Conservation (phyloP, 1,140 invertebrate genomes). For the Calliopsis andreniformis region DNA sequence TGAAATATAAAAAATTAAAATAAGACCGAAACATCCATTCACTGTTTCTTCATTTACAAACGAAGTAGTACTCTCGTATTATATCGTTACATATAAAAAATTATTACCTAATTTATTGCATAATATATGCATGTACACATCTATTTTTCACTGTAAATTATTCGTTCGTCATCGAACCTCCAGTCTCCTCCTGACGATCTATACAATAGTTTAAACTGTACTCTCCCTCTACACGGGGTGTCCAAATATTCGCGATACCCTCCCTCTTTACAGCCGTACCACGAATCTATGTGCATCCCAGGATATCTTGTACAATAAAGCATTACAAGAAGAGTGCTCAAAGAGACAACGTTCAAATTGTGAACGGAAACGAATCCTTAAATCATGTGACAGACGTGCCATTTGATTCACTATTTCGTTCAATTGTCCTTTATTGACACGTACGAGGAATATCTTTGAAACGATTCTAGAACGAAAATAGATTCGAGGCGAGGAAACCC, state of each 20-base stretch:
- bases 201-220: background rate
- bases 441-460: conserved; percentile 3
- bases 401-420: background rate
- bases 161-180: background rate
- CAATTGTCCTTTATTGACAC: background rate
- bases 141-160: background rate
- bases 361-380: background rate
- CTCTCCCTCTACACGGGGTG: background rate
- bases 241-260: background rate
- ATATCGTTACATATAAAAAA: conserved; percentile 47
- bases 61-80: conserved; percentile 23
- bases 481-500: conserved; percentile 52
- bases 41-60: conserved; percentile 7
- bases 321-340: background rate
- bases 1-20: conserved; percentile 37
- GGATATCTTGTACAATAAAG: too few relatives aligned
- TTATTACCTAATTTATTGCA: conserved; percentile 47
- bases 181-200: background rate
- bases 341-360: background rate
- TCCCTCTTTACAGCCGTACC: background rate
- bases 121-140: conserved; percentile 38
- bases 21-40: conserved; percentile 27
- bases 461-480: conserved; percentile 17
- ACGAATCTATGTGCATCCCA: background rate
- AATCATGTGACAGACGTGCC: background rate